Evolutionary conservation across 1,140 invertebrate genomes (phyloP), one percentile per base, ranked within the genome.

Genomic region (Sminthurinus signatus): DNA sequence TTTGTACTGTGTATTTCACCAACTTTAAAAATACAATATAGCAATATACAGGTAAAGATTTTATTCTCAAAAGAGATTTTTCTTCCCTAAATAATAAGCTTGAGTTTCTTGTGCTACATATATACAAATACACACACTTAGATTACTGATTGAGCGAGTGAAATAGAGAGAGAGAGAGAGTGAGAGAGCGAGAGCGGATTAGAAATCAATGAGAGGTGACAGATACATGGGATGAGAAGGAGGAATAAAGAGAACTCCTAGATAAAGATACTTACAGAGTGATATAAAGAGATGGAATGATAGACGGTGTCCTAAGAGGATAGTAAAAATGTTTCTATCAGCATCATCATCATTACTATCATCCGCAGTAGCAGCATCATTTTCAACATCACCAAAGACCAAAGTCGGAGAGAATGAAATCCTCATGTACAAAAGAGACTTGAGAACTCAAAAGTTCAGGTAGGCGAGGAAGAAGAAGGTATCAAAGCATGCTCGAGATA

Each of bases 401-500:
- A 15, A 36, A 5, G 5, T 8, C n/a, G 5, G 44, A 48, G 44
- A 42, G 39, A 23, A 48, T 10, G 21, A 52, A 28, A 52, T 52
- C 50, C 32, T 15, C 27, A 17, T 10, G 2, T 27, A 52, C 27
- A 52, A 52, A 52, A 52, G 50, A 52, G 3, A 17, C 28, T 10
- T 10, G n/a, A 10, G 19, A 14, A 8, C 46, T 48, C 46, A 48
- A 25, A 52, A 25, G 50, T 21, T 48, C 8, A 48, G 17, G 44
- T n/a, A 48, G 19, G 44, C 4, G 39, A 42, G 39, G 39, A 19
- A n/a, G 44, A 27, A 23, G 27, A 62, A 44, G 42, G 61, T 54
- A 62, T 62, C 52, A 62, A 62, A 62, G 31, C 61, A 56, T 56
- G 23, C 23, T 32, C 29, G 17, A 58, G 28, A 60, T 52, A 44